Conservation (phyloP, 2,797 vertebrate species). For the Dendrocincla fuliginosa region DNA sequence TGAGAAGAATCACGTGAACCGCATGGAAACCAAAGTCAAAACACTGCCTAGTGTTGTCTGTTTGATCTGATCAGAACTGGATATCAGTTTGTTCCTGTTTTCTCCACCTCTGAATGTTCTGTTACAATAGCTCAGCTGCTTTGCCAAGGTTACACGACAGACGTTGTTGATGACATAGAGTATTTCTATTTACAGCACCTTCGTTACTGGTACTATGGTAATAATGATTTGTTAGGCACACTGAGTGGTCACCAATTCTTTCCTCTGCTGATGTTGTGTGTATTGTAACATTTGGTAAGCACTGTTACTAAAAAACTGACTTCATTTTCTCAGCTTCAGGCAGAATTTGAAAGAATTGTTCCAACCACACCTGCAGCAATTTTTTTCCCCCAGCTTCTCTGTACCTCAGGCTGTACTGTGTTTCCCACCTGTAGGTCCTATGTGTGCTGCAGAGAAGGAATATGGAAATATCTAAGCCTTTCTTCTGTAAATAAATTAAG, state of each 20-base stretch:
- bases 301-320: not conserved
- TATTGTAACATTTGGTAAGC: not conserved
- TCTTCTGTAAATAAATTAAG: constrained; percentile 71
- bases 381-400: not conserved
- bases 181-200: constrained; percentile 73
- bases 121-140: constrained; percentile 57
- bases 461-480: constrained; percentile 35
- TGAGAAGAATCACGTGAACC: not conserved
- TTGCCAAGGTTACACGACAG: constrained; percentile 50
- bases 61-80: constrained; percentile 6
- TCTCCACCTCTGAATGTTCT: constrained; percentile 35
- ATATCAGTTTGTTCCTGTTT: not conserved
- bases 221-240: constrained; percentile 70
- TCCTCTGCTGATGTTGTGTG: constrained; percentile 41
- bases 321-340: constrained; percentile 14
- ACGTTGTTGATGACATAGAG: constrained; percentile 54
- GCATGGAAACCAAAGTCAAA: not conserved
- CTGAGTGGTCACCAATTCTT: constrained; percentile 58
- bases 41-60: not conserved
- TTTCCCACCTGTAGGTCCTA: not conserved
- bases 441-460: constrained; percentile 29
- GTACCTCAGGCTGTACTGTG: not conserved
- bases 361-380: not conserved
- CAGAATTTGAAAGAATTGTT: not conserved
- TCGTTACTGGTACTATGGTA: constrained; percentile 70